A percentile compares a stretch with the other conserved stretches of the same genome.
Conservation (phyloP, 2,113 vertebrate genomes). For the Cryptomyrus ogoouensis region DNA sequence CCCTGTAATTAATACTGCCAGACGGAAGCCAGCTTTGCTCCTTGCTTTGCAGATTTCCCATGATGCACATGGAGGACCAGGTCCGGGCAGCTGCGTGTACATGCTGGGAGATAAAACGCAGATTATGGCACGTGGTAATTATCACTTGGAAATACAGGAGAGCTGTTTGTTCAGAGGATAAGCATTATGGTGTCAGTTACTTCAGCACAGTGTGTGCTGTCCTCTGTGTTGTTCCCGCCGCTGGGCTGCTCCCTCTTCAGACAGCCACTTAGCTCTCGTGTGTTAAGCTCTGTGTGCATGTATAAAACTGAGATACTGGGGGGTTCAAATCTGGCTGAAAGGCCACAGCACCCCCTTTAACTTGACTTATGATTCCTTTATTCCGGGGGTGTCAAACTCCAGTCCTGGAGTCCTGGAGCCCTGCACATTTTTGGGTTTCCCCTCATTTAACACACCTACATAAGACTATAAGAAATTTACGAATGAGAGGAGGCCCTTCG, state of each 20-base stretch:
- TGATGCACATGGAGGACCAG: not conserved
- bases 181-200: slow-evolving; percentile 36
- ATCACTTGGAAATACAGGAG: slow-evolving; percentile 26
- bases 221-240: not conserved
- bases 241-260: not conserved
- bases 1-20: slow-evolving; percentile 19
- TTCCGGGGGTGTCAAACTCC: not conserved
- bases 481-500: too few relatives aligned
- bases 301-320: not conserved
- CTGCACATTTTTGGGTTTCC: too few relatives aligned
- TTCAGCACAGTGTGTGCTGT: not conserved
- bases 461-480: too few relatives aligned
- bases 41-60: not conserved
- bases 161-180: slow-evolving; percentile 18
- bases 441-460: too few relatives aligned
- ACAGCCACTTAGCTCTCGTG: not conserved
- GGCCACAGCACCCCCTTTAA: not conserved
- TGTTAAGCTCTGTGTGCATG: not conserved
- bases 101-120: slow-evolving; percentile 13
- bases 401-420: too few relatives aligned
- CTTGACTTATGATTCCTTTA: not conserved
- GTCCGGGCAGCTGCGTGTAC: slow-evolving; percentile 1
- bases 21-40: not conserved
- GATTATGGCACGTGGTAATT: slow-evolving; percentile 41
- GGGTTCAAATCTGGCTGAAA: not conserved